Percentiles rank a stretch among this genome's conserved stretches.
Evolutionary conservation across 2,113 vertebrate genomes (phyloP).

Genomic region (Nestor notabilis): DNA sequence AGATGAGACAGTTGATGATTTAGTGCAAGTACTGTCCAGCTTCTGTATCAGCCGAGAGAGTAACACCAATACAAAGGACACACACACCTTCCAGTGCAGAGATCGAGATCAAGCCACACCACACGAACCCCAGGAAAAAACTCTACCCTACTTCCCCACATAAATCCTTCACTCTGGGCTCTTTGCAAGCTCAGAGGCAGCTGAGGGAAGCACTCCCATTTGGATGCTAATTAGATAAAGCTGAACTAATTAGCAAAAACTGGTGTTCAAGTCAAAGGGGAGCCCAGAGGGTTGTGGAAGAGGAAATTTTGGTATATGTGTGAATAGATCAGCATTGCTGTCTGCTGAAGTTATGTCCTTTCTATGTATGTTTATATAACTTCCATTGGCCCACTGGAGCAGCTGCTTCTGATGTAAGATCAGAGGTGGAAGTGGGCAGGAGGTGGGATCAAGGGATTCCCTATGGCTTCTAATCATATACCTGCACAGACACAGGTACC

Average conservation of each 20-base stretch:
- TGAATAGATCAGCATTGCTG: neutral
- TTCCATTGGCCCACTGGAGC: neutral
- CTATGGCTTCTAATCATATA: neutral
- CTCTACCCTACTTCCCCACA: accelerated
- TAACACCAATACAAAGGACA: accelerated
- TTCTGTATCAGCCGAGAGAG: neutral
- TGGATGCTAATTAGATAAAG: neutral
- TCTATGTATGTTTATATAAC: neutral
- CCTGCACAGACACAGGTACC: neutral
- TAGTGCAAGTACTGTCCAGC: neutral
- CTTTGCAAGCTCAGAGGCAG: neutral
- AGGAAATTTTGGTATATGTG: neutral
- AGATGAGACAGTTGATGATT: accelerated
- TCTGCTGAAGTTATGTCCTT: neutral
- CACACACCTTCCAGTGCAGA: neutral
- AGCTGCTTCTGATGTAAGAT: accelerated
- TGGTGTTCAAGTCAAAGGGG: neutral
- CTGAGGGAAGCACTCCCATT: neutral
- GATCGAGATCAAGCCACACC: accelerated
- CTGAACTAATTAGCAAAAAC: neutral
- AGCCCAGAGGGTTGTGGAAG: neutral
- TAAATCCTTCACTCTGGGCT: neutral
- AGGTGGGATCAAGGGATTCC: neutral
- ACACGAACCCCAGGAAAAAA: accelerated
- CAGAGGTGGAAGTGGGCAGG: neutral